phyloP scores from a whole-genome alignment of 23 tunicate genomes.

The Clavelina lepadiformis region DNA sequence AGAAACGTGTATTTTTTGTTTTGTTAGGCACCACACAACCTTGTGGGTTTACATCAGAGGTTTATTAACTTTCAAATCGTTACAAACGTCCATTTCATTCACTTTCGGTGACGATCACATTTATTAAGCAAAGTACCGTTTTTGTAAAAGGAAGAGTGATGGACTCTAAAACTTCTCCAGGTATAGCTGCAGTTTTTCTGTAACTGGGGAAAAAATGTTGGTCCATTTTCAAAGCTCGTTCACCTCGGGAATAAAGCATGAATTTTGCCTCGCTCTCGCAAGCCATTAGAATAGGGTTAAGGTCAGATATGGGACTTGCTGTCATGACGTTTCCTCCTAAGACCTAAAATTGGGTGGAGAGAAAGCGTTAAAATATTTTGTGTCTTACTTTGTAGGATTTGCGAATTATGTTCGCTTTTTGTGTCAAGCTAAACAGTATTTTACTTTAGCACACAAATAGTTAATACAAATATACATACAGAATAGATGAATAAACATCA shows the following conservation, averaged over 20 bases:
- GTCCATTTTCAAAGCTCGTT: constrained; percentile 68
- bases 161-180: constrained; percentile 40
- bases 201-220: constrained; percentile 85
- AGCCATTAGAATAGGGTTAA: constrained; percentile 87
- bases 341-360: no score
- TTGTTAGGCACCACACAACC: background rate
- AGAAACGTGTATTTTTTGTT: background rate
- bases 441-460: no score
- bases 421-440: no score
- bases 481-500: no score
- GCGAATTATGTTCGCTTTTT: no score
- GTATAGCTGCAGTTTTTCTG: constrained; percentile 50
- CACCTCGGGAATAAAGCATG: constrained; percentile 14
- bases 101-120: background rate
- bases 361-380: no score
- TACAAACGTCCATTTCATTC: background rate
- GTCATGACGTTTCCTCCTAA: constrained; percentile 89
- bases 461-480: no score
- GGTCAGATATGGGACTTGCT: constrained; percentile 98
- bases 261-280: constrained; percentile 51
- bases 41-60: background rate
- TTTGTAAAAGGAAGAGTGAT: constrained; percentile 44
- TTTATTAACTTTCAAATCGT: background rate
- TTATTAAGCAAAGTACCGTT: background rate
- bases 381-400: no score